Evolutionary conservation across 2,113 vertebrate genomes (phyloP).

Genomic region (Oceanodroma tethys): DNA sequence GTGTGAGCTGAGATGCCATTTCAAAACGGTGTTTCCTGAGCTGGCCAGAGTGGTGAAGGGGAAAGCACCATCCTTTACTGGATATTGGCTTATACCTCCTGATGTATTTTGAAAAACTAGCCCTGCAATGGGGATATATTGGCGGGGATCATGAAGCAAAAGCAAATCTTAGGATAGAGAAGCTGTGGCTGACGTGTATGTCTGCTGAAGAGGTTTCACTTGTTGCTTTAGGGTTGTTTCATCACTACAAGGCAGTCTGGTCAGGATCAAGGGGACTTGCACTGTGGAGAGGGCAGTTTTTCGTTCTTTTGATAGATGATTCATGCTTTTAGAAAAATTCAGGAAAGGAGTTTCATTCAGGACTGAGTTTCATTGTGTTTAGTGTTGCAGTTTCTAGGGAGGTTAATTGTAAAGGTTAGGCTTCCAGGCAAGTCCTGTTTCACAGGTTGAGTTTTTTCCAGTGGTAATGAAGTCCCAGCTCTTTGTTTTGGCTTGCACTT

Average conservation of each 20-base stretch:
- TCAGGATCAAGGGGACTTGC: not conserved
- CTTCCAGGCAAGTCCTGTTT: not conserved
- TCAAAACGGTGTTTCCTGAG: not conserved
- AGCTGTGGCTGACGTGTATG: not conserved
- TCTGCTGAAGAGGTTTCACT: not conserved
- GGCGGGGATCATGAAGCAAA: not conserved
- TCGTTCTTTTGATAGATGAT: not conserved
- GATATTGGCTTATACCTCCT: not conserved
- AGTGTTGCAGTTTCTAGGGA: not conserved
- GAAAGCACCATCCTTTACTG: not conserved
- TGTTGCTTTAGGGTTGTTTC: not conserved
- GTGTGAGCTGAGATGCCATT: not conserved
- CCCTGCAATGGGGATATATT: not conserved
- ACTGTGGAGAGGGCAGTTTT: not conserved
- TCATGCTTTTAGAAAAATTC: not conserved
- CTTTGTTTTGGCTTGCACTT: constrained; percentile 28
- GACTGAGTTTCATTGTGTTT: not conserved
- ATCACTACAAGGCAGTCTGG: not conserved
- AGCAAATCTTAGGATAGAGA: not conserved
- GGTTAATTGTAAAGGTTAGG: constrained; percentile 21
- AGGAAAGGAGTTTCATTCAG: not conserved
- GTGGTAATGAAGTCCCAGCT: not conserved
- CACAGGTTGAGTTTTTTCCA: not conserved
- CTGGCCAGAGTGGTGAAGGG: not conserved
- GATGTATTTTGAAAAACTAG: not conserved